Evolutionary conservation across 2,797 vertebrate genomes (phyloP).

Genomic region (Eospalax fontanierii): DNA sequence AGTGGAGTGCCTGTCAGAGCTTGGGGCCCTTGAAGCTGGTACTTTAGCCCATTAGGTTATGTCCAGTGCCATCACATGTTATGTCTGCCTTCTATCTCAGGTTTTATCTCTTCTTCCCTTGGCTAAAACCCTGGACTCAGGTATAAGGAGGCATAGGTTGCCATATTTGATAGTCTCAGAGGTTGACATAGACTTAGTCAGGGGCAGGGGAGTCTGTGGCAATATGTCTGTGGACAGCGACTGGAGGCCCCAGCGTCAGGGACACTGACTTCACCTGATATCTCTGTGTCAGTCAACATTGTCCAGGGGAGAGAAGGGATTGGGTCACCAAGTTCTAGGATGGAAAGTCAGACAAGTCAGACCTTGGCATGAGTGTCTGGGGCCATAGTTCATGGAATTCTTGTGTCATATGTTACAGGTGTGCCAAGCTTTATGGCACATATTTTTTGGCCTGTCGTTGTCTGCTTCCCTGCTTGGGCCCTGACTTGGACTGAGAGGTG

Average conservation of each 20-base stretch:
- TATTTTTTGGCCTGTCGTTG: slow-evolving; percentile 63
- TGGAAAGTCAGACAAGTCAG: slow-evolving; percentile 14
- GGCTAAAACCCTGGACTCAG: not conserved
- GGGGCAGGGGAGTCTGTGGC: not conserved
- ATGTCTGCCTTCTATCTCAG: not conserved
- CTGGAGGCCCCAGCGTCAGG: not conserved
- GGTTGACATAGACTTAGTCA: not conserved
- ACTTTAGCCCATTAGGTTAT: not conserved
- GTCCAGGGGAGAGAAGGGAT: not conserved
- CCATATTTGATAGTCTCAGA: not conserved
- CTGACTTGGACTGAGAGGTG: slow-evolving; percentile 70
- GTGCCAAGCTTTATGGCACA: not conserved
- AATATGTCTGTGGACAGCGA: not conserved
- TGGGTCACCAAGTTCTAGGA: not conserved
- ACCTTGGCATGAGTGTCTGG: not conserved
- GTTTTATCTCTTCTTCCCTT: not conserved
- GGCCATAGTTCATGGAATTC: not conserved
- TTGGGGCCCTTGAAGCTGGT: not conserved
- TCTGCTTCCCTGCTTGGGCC: slow-evolving; percentile 56
- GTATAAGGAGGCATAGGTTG: not conserved
- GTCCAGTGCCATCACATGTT: not conserved
- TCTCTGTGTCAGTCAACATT: not conserved
- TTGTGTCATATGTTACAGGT: not conserved
- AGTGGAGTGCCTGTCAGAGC: not conserved
- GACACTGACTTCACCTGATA: not conserved